These are phyloP conservation scores for Sarcophaga subvicina DNA, from an alignment of 2,888 invertebrate genomes.

Conservation along the genomic window DNA sequence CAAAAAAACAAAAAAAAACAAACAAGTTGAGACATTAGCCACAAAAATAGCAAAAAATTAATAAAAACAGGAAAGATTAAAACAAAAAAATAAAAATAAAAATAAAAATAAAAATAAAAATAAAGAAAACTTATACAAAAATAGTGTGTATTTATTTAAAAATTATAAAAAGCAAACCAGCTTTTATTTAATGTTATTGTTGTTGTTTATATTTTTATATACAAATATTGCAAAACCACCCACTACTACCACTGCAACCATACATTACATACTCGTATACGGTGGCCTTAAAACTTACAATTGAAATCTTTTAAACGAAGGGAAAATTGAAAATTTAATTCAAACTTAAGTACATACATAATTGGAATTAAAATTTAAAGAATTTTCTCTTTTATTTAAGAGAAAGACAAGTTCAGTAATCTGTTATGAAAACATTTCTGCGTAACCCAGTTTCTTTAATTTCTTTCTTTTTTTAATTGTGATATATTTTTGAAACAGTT, in stretches of 20 bases:
- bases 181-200: conserved; percentile 6
- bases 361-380: too few species aligned
- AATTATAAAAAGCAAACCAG: conserved; percentile 16
- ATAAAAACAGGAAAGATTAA: conserved; percentile 5
- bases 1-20: not conserved
- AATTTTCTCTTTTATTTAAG: not conserved
- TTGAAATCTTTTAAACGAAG: not conserved
- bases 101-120: conserved; percentile 9
- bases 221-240: conserved; percentile 56
- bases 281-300: not conserved
- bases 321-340: too few species aligned
- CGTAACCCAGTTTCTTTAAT: conserved; percentile 28
- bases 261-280: not conserved
- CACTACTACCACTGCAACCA: conserved; percentile 13
- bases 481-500: too few species aligned
- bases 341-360: too few species aligned
- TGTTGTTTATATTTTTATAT: conserved; percentile 1
- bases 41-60: not conserved
- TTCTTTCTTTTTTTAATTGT: not conserved
- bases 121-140: too few species aligned
- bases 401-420: conserved; percentile 15
- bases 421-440: conserved; percentile 2
- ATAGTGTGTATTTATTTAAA: too few species aligned
- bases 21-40: conserved; percentile 39
- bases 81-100: not conserved